Percentiles rank a stretch among this genome's conserved stretches.
phyloP scores from a whole-genome alignment of 2,888 invertebrate species.

The Prosopocoilus inquinatus region DNA sequence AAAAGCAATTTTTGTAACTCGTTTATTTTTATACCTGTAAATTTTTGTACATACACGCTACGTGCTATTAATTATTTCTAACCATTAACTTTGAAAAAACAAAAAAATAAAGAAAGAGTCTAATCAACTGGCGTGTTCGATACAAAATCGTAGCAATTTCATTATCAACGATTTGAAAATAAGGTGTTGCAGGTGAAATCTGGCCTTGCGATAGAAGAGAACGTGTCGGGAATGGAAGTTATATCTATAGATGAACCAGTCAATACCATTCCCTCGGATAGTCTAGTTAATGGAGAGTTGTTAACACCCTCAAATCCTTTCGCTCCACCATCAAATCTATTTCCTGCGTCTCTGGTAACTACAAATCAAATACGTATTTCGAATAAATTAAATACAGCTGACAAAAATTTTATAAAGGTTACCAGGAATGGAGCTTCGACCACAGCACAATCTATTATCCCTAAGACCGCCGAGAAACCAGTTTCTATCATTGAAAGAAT shows the following conservation, averaged over 20 bases:
- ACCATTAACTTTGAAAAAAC: slow-evolving; percentile 13
- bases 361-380: slow-evolving; percentile 18
- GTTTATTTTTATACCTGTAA: slow-evolving; percentile 18
- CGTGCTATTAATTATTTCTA: slow-evolving; percentile 16
- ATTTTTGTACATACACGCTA: slow-evolving; percentile 19
- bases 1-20: slow-evolving; percentile 14
- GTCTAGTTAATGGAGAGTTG: slow-evolving; percentile 45
- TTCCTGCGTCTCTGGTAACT: slow-evolving; percentile 26
- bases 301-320: slow-evolving; percentile 30
- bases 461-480: slow-evolving; percentile 22
- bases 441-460: slow-evolving; percentile 5
- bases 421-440: slow-evolving; percentile 20
- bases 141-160: background rate
- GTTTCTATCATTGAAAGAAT: slow-evolving; percentile 49
- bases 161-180: slow-evolving; percentile 7
- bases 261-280: slow-evolving; percentile 46
- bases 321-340: slow-evolving; percentile 30
- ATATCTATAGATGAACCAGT: slow-evolving; percentile 49
- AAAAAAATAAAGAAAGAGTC: background rate
- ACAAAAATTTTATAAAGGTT: slow-evolving; percentile 20
- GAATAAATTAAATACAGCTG: slow-evolving; percentile 14
- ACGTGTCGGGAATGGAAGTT: slow-evolving; percentile 44
- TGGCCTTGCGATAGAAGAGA: slow-evolving; percentile 33
- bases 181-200: slow-evolving; percentile 36
- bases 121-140: background rate